phyloP scores from a whole-genome alignment of 2,888 invertebrate genomes.

The Mayetiola destructor region DNA sequence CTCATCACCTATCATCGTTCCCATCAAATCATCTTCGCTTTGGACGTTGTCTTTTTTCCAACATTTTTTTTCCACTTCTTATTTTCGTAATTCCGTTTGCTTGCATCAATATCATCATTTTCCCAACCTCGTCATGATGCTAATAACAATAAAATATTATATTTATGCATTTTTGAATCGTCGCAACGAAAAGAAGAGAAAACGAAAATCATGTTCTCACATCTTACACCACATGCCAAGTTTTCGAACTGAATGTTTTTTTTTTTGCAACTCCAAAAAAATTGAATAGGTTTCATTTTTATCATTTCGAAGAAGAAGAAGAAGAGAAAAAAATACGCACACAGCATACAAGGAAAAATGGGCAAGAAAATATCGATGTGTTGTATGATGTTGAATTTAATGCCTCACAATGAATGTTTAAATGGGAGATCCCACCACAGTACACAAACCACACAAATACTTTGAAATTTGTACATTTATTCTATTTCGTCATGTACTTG shows the following conservation, averaged over 20 bases:
- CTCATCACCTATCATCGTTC: too few relatives aligned
- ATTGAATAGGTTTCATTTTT: conserved; percentile 4
- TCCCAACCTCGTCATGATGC: neutral
- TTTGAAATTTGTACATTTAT: too few relatives aligned
- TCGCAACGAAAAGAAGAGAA: neutral
- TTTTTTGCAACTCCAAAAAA: neutral
- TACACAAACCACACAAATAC: too few relatives aligned
- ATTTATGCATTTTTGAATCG: neutral
- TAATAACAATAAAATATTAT: conserved; percentile 5
- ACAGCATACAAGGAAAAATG: neutral
- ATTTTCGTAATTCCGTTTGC: neutral
- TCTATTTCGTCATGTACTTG: too few relatives aligned
- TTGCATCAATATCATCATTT: neutral
- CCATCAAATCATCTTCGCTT: neutral
- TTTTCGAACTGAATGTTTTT: neutral
- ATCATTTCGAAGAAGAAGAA: too few relatives aligned
- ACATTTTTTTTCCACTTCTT: neutral
- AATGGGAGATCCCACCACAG: too few relatives aligned
- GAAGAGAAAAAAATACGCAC: too few relatives aligned
- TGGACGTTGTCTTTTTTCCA: too few relatives aligned
- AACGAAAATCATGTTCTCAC: too few relatives aligned
- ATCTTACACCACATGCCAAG: neutral
- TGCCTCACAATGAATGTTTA: neutral
- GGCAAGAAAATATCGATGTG: neutral
- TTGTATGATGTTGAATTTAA: neutral